phyloP scores from a whole-genome alignment of 30 jellyfish, hydroid and myxozoan species.

The Hydractinia echinata region DNA sequence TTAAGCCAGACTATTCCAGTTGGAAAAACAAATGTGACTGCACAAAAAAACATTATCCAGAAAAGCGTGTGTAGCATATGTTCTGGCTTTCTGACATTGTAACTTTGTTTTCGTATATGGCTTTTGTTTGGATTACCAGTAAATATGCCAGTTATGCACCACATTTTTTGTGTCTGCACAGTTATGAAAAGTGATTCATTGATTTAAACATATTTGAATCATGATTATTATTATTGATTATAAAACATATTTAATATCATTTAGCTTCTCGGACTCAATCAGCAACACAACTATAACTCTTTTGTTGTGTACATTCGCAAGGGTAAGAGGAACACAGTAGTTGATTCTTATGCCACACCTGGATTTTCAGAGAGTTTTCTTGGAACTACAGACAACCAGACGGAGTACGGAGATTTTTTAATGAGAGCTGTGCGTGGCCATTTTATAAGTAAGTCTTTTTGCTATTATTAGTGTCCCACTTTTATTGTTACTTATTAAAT shows the following conservation, averaged over 20 bases:
- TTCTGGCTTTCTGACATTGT: no score
- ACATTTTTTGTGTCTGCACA: no score
- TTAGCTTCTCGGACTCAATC: constrained; percentile 3
- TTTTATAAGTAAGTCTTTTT: not conserved
- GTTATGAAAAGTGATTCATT: no score
- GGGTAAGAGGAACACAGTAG: not conserved
- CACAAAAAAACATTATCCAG: constrained; percentile 1
- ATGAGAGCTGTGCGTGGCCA: constrained; percentile 9
- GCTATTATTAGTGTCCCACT: no score
- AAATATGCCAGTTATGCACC: no score
- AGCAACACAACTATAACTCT: not conserved
- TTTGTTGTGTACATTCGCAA: not conserved
- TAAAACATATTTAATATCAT: not conserved
- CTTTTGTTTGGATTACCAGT: no score
- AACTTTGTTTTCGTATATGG: no score
- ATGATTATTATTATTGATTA: no score
- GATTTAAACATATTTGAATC: no score
- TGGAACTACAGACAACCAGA: not conserved
- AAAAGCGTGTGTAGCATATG: not conserved
- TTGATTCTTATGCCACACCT: constrained; percentile 1
- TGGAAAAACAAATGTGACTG: constrained; percentile 4
- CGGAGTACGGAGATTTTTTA: not conserved
- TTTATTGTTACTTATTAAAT: no score
- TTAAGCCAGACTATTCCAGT: not conserved
- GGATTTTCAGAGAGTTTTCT: constrained; percentile 3